Evolutionary conservation across 2,797 vertebrate species (phyloP).

Genomic region (Clarias laeviceps): DNA sequence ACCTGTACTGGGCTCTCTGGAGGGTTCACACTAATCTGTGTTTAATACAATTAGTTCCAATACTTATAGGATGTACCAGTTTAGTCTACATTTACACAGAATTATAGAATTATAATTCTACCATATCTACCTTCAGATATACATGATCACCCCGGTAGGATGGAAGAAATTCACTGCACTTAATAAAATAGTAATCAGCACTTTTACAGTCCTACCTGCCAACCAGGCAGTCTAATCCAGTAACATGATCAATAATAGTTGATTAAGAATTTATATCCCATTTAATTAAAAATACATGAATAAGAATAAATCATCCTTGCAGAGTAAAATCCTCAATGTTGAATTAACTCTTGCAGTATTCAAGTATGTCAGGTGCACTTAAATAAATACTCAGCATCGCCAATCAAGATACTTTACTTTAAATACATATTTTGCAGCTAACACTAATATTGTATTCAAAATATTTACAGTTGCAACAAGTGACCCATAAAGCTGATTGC

Average conservation of each 20-base stretch:
- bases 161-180: conserved; percentile 11
- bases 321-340: neutral
- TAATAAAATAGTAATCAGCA: conserved; percentile 22
- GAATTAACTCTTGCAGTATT: neutral
- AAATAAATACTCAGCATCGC: neutral
- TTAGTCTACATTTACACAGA: neutral
- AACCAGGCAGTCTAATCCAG: conserved; percentile 24
- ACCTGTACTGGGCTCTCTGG: neutral
- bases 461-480: neutral
- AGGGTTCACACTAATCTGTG: neutral
- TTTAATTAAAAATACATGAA: conserved; percentile 57
- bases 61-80: neutral
- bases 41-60: neutral
- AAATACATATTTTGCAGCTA: neutral
- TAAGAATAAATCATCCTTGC: conserved; percentile 49
- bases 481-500: too few species aligned
- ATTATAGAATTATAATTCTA: too few species aligned
- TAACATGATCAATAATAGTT: conserved; percentile 57
- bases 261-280: conserved; percentile 59
- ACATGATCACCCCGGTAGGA: neutral
- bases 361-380: neutral
- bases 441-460: neutral
- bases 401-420: neutral
- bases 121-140: neutral
- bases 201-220: conserved; percentile 22